Evolutionary conservation across 1,140 invertebrate genomes (phyloP).

Genomic region (Condylostylus longicornis): DNA sequence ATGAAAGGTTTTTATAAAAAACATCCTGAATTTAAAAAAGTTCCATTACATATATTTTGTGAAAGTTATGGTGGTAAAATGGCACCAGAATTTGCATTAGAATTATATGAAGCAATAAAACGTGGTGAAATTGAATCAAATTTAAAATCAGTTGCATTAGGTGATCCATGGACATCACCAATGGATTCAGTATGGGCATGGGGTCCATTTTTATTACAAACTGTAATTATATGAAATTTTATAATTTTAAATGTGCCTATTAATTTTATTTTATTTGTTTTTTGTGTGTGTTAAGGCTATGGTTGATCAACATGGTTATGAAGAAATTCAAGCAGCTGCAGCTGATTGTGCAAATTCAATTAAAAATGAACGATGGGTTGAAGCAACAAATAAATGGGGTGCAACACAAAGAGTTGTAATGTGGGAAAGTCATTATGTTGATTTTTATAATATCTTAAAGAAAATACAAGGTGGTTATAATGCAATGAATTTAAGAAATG

Average conservation of each 20-base stretch:
- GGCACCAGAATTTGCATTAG: constrained; percentile 58
- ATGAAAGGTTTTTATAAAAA: constrained; percentile 46
- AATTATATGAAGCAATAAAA: constrained; percentile 42
- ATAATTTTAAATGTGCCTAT: background rate
- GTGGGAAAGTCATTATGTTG: constrained; percentile 42
- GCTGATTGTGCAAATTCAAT: constrained; percentile 36
- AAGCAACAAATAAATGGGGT: constrained; percentile 49
- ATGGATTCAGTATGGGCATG: constrained; percentile 65
- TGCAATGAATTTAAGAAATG: too few species aligned
- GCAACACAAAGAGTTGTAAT: constrained; percentile 43
- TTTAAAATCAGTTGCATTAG: constrained; percentile 60
- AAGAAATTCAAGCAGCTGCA: constrained; percentile 37
- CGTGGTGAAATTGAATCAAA: constrained; percentile 48
- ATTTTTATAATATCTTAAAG: constrained; percentile 67
- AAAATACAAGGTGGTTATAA: constrained; percentile 16
- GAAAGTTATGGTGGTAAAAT: constrained; percentile 87
- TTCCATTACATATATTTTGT: constrained; percentile 65
- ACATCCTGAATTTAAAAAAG: constrained; percentile 47
- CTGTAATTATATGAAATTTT: constrained; percentile 28
- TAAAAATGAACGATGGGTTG: constrained; percentile 36
- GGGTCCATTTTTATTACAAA: constrained; percentile 47
- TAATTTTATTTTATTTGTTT: background rate
- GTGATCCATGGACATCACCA: constrained; percentile 76
- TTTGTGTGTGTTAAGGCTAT: constrained; percentile 34
- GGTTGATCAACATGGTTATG: constrained; percentile 42